These are phyloP conservation scores for Steatocranus sp. DNA, from an alignment of 2,797 vertebrate species.

Conservation along the genomic window DNA sequence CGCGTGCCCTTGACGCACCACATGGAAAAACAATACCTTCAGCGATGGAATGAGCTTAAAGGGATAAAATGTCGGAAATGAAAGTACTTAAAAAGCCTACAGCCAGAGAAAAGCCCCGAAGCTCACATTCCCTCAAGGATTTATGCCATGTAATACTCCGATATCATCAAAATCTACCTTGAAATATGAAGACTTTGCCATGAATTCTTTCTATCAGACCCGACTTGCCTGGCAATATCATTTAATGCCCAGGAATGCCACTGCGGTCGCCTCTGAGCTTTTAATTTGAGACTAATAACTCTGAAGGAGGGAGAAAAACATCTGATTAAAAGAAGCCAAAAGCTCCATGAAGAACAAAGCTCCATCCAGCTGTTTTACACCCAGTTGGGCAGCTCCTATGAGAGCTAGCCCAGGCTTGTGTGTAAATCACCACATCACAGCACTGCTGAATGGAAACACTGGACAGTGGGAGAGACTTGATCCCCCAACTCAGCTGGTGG, in stretches of 20 bases:
- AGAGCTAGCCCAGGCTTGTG: not conserved
- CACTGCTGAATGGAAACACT: conserved; percentile 18
- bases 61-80: conserved; percentile 63
- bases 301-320: conserved; percentile 4
- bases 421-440: conserved; percentile 35
- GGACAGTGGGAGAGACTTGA: conserved; percentile 20
- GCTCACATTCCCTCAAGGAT: conserved; percentile 47
- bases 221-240: conserved; percentile 13
- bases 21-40: conserved; percentile 47
- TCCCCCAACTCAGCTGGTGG: conserved; percentile 41
- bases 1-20: not conserved
- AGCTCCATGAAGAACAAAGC: conserved; percentile 35
- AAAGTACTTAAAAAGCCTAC: conserved; percentile 52
- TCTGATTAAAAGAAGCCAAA: conserved; percentile 33
- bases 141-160: conserved; percentile 40
- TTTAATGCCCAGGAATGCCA: conserved; percentile 28
- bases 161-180: conserved; percentile 47
- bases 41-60: conserved; percentile 19
- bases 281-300: conserved; percentile 45
- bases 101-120: conserved; percentile 25
- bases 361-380: conserved; percentile 44
- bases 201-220: conserved; percentile 20
- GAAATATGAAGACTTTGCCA: conserved; percentile 48
- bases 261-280: conserved; percentile 1
- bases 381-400: not conserved